Conservation (phyloP, 2,888 invertebrate genomes). For the Drosophila pseudotalamancana region DNA sequence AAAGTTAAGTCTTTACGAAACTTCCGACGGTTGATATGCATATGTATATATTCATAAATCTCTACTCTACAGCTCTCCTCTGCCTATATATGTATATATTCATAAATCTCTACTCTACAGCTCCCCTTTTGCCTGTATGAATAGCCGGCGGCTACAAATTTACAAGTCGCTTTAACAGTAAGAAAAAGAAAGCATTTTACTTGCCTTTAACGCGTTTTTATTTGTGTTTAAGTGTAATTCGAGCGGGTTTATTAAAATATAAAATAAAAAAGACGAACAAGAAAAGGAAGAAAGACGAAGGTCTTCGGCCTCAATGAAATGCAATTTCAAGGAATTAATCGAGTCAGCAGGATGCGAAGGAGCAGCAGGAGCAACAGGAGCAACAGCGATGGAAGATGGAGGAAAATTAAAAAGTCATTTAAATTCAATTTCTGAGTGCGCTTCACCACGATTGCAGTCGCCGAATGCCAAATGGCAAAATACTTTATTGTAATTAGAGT, state of each 20-base stretch:
- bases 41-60: no score
- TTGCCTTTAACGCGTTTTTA: background rate
- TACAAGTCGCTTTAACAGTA: background rate
- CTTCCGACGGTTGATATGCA: no score
- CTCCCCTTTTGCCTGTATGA: no score
- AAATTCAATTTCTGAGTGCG: constrained; percentile 71
- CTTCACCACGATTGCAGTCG: constrained; percentile 34
- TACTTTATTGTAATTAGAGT: constrained; percentile 75
- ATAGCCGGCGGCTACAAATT: background rate
- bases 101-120: no score
- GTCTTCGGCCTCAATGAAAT: constrained; percentile 41
- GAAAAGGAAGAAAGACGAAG: constrained; percentile 3
- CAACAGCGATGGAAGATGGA: background rate
- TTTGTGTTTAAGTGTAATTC: constrained; percentile 11
- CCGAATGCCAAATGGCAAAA: constrained; percentile 37
- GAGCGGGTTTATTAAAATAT: constrained; percentile 11
- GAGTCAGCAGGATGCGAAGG: constrained; percentile 52
- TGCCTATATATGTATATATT: no score
- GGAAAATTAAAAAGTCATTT: constrained; percentile 73
- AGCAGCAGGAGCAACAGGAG: no score
- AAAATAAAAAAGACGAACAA: no score
- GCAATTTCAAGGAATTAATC: constrained; percentile 52
- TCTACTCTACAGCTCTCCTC: no score
- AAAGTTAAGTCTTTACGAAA: no score
- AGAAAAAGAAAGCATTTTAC: background rate